These are phyloP conservation scores for Stenodera caucasica DNA, from an alignment of 2,888 invertebrate species.

Conservation along the genomic window DNA sequence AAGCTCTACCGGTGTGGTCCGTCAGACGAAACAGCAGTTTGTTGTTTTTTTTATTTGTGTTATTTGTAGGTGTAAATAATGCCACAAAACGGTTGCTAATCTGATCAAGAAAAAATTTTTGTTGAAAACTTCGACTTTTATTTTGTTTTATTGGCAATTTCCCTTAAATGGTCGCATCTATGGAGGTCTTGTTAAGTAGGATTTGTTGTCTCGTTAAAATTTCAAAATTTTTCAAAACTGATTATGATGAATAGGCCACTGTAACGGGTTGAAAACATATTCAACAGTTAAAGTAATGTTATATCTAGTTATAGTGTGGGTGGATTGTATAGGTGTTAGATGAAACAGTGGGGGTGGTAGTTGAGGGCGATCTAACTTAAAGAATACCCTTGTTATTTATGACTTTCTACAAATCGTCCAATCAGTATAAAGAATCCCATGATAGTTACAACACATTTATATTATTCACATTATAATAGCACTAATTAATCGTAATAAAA, in stretches of 20 bases:
- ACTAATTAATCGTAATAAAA: not conserved
- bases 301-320: slow-evolving; percentile 40
- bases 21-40: too few species aligned
- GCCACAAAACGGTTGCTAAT: too few species aligned
- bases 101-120: too few species aligned
- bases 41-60: too few species aligned
- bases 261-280: slow-evolving; percentile 36
- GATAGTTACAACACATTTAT: slow-evolving; percentile 39
- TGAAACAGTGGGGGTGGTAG: slow-evolving; percentile 33
- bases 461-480: not conserved
- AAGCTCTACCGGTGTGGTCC: too few species aligned
- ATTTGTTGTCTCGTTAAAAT: not conserved
- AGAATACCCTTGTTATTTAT: slow-evolving; percentile 43
- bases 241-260: not conserved
- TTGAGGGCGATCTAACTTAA: slow-evolving; percentile 40
- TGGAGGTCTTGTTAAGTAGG: not conserved
- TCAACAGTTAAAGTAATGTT: slow-evolving; percentile 38
- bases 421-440: slow-evolving; percentile 43
- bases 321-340: slow-evolving; percentile 25
- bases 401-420: slow-evolving; percentile 46
- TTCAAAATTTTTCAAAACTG: not conserved
- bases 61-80: too few species aligned
- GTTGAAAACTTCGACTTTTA: not conserved
- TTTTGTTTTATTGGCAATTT: not conserved
- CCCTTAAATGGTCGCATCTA: not conserved